Conservation (phyloP, 35 echinoderm and acorn worm genomes). For the Apostichopus japonicus region DNA sequence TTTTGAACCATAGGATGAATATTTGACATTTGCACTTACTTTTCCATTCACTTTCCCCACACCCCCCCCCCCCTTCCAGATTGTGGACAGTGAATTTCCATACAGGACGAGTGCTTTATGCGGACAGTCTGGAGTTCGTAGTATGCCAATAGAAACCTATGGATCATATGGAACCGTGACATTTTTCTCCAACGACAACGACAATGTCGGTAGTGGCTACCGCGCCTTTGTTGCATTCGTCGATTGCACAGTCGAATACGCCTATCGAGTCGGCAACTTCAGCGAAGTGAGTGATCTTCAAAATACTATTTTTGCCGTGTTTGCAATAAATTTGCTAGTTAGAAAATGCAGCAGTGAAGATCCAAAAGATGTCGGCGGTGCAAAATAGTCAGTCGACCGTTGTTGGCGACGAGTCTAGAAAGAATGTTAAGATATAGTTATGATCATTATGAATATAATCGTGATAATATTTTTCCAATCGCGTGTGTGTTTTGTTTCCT, state of each 20-base stretch:
- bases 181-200: constrained; percentile 22
- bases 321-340: neutral
- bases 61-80: neutral
- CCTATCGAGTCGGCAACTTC: constrained; percentile 20
- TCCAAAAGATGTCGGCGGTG: no score
- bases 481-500: no score
- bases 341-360: neutral
- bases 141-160: neutral
- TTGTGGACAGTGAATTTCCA: constrained; percentile 4
- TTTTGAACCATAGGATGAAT: no score
- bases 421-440: no score
- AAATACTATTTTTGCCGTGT: neutral
- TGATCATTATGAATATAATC: no score
- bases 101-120: neutral
- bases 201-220: neutral
- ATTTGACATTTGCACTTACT: no score
- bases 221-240: constrained; percentile 36
- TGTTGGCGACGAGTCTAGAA: no score
- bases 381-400: no score
- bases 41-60: no score
- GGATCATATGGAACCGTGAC: neutral
- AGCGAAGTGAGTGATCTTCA: constrained; percentile 18
- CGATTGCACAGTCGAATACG: constrained; percentile 1
- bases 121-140: constrained; percentile 17
- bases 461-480: no score